Evolutionary conservation across 2,113 vertebrate genomes (phyloP), one percentile per base, ranked within the genome.

Genomic region (Catharus fuscescens): DNA sequence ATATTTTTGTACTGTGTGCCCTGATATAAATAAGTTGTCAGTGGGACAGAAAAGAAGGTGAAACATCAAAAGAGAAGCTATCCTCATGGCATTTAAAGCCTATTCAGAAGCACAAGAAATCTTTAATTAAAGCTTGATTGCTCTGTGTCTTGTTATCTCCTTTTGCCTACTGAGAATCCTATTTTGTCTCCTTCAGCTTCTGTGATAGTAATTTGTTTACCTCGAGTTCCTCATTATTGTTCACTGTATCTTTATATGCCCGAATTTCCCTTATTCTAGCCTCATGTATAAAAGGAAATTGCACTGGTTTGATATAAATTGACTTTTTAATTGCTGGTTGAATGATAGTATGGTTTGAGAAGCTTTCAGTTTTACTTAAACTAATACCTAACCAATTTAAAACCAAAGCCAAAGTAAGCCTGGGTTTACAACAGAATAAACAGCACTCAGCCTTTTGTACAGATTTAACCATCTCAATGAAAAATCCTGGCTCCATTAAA

Each of bases 111-210:
- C 76, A 90, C 31, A 52, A 94, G 90, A 73, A 96, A 96, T 95
- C 71, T 92, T 95, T 96, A 96, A 97, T 96, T 96, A 96, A 95
- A 96, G 79, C 76, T 85, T 96, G 90, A 95, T 88, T 90, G 64
- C 60, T 92, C 79, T 78, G 71, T 61, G 74, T 83, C 80, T 89
- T 94, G 66, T 87, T 92, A 92, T 88, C 90, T 92, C 62, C 28
- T 88, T 84, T 86, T 0, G 9, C 80, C 73, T 84, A 72, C 80
- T 69, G 56, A 86, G 79, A 91, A 93, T 86, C 64, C 93, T 67
- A 66, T 85, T 92, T 91, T 90, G 69, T 81, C 66, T 93, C 54
- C 60, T 97, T 65, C 57, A 38, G 56, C 47, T 79, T 96, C 77
- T 48, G 47, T 54, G 67, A 90, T 70, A 90, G 73, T 36, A 87